Evolutionary conservation across 1,140 invertebrate genomes (phyloP), one percentile per base, ranked within the genome.

Genomic region (Solenopsis invicta): DNA sequence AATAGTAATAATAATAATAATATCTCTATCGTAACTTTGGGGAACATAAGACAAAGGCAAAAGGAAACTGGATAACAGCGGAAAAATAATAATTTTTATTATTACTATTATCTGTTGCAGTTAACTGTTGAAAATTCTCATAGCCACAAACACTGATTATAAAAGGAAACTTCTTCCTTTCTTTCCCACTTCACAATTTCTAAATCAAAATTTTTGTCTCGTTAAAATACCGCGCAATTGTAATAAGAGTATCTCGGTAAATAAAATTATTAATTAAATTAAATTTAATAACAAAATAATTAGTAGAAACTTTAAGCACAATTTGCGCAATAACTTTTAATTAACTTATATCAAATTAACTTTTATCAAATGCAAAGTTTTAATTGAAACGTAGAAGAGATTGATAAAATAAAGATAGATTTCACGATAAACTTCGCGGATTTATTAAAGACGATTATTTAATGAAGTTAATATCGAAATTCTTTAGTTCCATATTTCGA

Each of bases 251-350:
- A 0, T 16, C 54, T 45, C 18, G 3, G 21, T 18, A 4, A 74
- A 75, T 75, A 50, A 48, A 61, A 75, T 84, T 62, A 84, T 24
- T 75, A 84, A 61, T 82, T 34, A 59, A 4, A 10, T 75, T 2
- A 75, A 75, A 62, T 13, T 71, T 81, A 81, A 41, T 74, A 82
- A 82, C 5, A 21, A 16, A 48, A 29, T 74, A 74, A 84, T 84
- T 84, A 50, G 5, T 4, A 50, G 13, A 4, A 75, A 75, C n/a
- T 84, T 84, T 61, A 8, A 74, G 41, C 29, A n/a, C 37, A 84
- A 74, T 4, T 50, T 41, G 24, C 13, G 18, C 41, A 12, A 61
- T 84, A 4, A 45, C 54, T 74, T 61, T 82, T 82, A 74, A 82
- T 82, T 82, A 74, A 29, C n/a, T n/a, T 50, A 59, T 18, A 48